Evolutionary conservation across 2,113 vertebrate genomes (phyloP), one percentile per base, ranked within the genome.

Genomic region (Beaufortia kweichowensis): DNA sequence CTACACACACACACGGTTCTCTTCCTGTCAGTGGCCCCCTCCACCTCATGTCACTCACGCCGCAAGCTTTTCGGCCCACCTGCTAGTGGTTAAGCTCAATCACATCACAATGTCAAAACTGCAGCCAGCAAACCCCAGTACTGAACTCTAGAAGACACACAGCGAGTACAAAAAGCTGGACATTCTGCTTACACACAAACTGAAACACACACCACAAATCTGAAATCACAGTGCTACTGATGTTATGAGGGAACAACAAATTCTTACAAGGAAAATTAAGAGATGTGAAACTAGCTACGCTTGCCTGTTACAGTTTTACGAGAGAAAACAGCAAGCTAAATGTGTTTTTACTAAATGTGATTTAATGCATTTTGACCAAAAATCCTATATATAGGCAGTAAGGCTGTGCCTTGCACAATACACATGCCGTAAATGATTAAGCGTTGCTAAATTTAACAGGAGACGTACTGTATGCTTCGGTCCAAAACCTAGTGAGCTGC

Each of bases 61-160:
- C 84, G 88, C 87, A 87, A 90, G 69, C 69, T 85, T 84, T 87
- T 81, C 85, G 80, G 82, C 64, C 82, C 92, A 92, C 89, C 89
- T 93, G 91, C 87, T 89, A 87, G 85, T 89, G 87, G 85, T 92
- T 92, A 91, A 83, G 76, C 83, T 86, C 84, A 86, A 88, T 88
- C 87, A 82, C 79, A 81, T 81, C 77, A 78, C 77, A 69, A 84
- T 75, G 81, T 86, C 59, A 85, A 84, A 86, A 81, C 83, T 81
- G 70, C 63, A 39, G 83, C 43, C 63, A 62, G 55, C 59, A 76
- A 66, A 29, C 63, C 69, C 50, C 46, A 72, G 21, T 64, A 19
- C 39, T 39, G 26, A 56, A 56, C 53, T 46, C 77, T 21, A 63
- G 3, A 19, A 61, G 77, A 73, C 28, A 33, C 48, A 69, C 66